Base-by-base conservation (phyloP, 2,797 vertebrate genomes). In the Gymnothorax javanicus region DNA sequence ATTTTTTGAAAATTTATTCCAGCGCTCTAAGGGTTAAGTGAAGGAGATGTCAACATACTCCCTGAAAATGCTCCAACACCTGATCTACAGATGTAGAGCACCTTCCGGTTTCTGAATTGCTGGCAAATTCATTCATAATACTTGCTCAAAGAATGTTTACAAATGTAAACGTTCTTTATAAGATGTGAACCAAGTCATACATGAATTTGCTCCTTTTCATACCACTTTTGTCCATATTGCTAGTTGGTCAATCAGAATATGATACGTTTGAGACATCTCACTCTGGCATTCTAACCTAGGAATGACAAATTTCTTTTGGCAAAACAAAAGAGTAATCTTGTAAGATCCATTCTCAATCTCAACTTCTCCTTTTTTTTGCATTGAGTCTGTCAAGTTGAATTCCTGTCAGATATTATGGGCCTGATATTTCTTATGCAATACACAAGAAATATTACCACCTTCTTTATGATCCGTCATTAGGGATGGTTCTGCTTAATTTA, bases 31-130 rank as follows among this genome's bases (percentile, higher is more conserved):
- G 33, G 33, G 33, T 43, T 43, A 43, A 43, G 33, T 43, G 33
- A 43, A 43, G 33, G 33, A 52, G 52, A 85, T 85, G 1, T 85
- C 67, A 52, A 85, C 67, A 85, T 15, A 85, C 73, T 85, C 84
- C 64, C 54, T 85, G 33, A 85, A 69, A 73, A 85, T 71, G 33
- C 73, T 11, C 84, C 67, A 75, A 12, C 84, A 0, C 84, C 75
- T 69, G 15, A 85, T 43, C 17, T 33, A 75, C 57, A 25, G 56
- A 52, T 27, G 56, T n/a, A 85, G 33, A 43, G 33, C 33, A 43
- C 33, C 33, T 43, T 60, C 82, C 56, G 58, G 56, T 27, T 27
- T 83, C 56, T 52, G 56, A 58, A 83, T 83, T 83, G 9, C 20
- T 23, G 9, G 15, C 5, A n/a, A 59, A 83, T 83, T 20, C 4